A percentile compares a stretch with the other conserved stretches of the same genome.
phyloP scores from a whole-genome alignment of 2,113 vertebrate genomes.

The Ochotona princeps region DNA sequence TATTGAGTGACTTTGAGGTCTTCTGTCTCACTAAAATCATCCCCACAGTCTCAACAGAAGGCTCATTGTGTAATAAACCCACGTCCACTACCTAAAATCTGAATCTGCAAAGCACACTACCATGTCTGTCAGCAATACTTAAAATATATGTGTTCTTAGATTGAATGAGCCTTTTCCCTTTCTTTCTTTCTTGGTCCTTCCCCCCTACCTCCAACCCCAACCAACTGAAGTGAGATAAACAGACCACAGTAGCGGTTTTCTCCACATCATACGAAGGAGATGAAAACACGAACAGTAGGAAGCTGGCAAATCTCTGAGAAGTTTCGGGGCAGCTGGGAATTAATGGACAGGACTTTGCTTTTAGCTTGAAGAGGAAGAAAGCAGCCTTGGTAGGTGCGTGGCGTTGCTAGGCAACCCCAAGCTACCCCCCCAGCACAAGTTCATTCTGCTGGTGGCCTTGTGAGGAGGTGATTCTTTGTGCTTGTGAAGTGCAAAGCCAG shows the following conservation, averaged over 20 bases:
- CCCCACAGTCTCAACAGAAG: conserved; percentile 59
- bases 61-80: conserved; percentile 65
- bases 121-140: conserved; percentile 67
- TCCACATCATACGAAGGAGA: conserved; percentile 83
- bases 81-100: conserved; percentile 75
- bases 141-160: conserved; percentile 52
- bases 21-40: conserved; percentile 71
- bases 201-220: neutral
- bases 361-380: conserved; percentile 85
- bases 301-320: conserved; percentile 85
- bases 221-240: conserved; percentile 81
- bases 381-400: conserved; percentile 78
- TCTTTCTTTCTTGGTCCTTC: conserved; percentile 17
- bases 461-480: conserved; percentile 75
- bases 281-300: conserved; percentile 87
- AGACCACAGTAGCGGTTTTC: conserved; percentile 82
- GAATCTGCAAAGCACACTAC: conserved; percentile 73
- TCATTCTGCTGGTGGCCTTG: conserved; percentile 82
- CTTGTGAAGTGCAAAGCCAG: conserved; percentile 80
- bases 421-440: conserved; percentile 75
- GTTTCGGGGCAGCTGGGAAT: conserved; percentile 88
- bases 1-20: conserved; percentile 73
- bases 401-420: conserved; percentile 87
- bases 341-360: conserved; percentile 88
- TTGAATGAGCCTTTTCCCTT: neutral